Evolutionary conservation across 2,888 invertebrate genomes (phyloP).

Genomic region (Pristionchus japonicus): DNA sequence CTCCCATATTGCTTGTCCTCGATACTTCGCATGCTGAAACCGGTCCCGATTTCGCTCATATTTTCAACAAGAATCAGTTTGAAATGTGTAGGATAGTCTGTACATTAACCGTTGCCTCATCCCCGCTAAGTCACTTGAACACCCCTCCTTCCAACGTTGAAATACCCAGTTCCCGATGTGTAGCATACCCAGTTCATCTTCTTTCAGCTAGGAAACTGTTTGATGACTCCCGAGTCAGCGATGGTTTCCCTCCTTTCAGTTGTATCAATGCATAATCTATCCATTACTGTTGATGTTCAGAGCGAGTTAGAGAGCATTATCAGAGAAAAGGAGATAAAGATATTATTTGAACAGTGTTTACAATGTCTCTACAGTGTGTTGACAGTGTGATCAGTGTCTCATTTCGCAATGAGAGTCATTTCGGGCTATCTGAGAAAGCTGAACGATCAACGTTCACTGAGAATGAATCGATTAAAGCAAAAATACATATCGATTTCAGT

Average conservation of each 20-base stretch:
- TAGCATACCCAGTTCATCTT: background rate
- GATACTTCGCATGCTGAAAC: background rate
- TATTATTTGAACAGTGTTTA: background rate
- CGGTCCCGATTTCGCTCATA: constrained; percentile 1
- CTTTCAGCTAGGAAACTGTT: background rate
- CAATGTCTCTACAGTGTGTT: too few relatives aligned
- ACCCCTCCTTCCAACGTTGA: background rate
- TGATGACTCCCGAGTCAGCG: background rate
- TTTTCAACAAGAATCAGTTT: constrained; percentile 4
- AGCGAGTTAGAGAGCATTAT: constrained; percentile 38
- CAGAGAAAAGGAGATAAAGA: background rate
- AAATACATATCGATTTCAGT: too few relatives aligned
- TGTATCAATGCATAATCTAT: constrained; percentile 14
- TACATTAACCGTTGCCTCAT: constrained; percentile 14
- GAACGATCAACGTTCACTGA: too few relatives aligned
- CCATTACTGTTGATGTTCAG: constrained; percentile 15
- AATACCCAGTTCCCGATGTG: constrained; percentile 33
- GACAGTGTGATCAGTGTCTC: too few relatives aligned
- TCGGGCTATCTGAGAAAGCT: too few relatives aligned
- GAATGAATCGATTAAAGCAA: too few relatives aligned
- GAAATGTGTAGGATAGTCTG: constrained; percentile 17
- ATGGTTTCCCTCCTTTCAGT: background rate
- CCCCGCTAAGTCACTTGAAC: constrained; percentile 11
- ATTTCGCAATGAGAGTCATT: too few relatives aligned
- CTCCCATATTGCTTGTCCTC: background rate